Percentiles rank a stretch among this genome's conserved stretches.
phyloP scores from a whole-genome alignment of 2,113 vertebrate genomes.

The Datnioides undecimradiatus region DNA sequence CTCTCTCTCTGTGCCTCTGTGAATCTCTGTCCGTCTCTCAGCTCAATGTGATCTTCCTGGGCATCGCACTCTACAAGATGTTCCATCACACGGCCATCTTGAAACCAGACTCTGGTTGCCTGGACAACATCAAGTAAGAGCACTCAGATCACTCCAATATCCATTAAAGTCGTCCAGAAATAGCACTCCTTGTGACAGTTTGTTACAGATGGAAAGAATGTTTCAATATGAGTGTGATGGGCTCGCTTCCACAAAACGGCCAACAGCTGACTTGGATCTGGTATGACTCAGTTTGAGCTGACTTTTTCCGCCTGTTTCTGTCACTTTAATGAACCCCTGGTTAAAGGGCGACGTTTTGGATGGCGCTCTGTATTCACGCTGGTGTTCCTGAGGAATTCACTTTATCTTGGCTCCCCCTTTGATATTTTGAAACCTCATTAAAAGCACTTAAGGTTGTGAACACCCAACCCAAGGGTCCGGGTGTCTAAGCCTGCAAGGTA shows the following conservation, averaged over 20 bases:
- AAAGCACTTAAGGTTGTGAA: constrained; percentile 60
- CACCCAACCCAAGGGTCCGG: neutral
- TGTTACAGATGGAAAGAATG: constrained; percentile 30
- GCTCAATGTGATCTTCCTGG: constrained; percentile 99
- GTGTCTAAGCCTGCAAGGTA: constrained; percentile 39
- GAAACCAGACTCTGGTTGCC: constrained; percentile 98
- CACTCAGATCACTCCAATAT: constrained; percentile 46
- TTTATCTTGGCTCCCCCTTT: constrained; percentile 38
- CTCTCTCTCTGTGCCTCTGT: constrained; percentile 21
- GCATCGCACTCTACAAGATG: constrained; percentile 99
- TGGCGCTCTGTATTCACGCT: constrained; percentile 30
- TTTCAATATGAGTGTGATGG: neutral
- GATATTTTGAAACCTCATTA: constrained; percentile 65
- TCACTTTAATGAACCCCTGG: constrained; percentile 1
- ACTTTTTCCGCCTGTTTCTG: constrained; percentile 12
- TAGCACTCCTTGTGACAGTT: constrained; percentile 41
- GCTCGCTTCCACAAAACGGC: constrained; percentile 3
- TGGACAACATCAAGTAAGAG: constrained; percentile 99
- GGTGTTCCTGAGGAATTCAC: constrained; percentile 3
- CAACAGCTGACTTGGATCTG: neutral
- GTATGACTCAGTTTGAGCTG: neutral
- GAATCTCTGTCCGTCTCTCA: constrained; percentile 64
- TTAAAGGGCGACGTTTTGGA: constrained; percentile 8
- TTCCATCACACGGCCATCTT: constrained; percentile 99
- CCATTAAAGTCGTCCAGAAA: constrained; percentile 63